Base-by-base conservation (phyloP, 2,797 vertebrate species). In the Somateria mollissima region DNA sequence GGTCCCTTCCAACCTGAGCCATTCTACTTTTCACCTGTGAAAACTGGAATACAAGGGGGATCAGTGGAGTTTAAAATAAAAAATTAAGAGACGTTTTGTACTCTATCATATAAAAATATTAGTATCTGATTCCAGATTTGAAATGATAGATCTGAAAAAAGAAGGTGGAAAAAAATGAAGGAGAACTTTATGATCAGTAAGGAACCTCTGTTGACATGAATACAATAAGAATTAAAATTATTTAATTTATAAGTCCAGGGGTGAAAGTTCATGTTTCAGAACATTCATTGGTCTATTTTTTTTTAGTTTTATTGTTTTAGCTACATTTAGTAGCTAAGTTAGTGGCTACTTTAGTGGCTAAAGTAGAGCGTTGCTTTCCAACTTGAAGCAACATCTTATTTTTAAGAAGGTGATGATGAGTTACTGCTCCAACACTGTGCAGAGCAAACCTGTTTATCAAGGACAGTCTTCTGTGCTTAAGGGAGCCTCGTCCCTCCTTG, bases 31-130 rank as follows among this genome's bases (percentile, higher is more conserved):
- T 69, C 32, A 64, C 13, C 64, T 54, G 19, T 41, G 11, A 37
- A 89, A 87, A 56, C 32, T 21, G 28, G 64, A 83, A 78, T 71
- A 22, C 8, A 34, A 61, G 16, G 17, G 32, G 15, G 66, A 64
- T 66, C 1, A 8, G 36, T 5, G 72, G 10, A 77, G 22, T 41
- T 45, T 67, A 77, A 77, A 25, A 41, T 2, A 76, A 81, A 60
- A 54, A 47, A 25, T 4, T 45, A 62, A 41, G 58, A 30, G 10
- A 56, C 19, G 30, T 65, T 85, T 83, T 84, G 2, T 67, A 71
- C 37, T 58, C 6, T 54, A 4, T 34, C 6, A 11, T 0, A 0
- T 62, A 54, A 5, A 8, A 39, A 43, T 21, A n/a, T 58, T 22
- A 34, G 6, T n/a, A n/a, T 58, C 53, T 66, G 28, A 78, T 72